phyloP scores from a whole-genome alignment of 2,888 invertebrate genomes.

The Drosophila suboccidentalis region DNA sequence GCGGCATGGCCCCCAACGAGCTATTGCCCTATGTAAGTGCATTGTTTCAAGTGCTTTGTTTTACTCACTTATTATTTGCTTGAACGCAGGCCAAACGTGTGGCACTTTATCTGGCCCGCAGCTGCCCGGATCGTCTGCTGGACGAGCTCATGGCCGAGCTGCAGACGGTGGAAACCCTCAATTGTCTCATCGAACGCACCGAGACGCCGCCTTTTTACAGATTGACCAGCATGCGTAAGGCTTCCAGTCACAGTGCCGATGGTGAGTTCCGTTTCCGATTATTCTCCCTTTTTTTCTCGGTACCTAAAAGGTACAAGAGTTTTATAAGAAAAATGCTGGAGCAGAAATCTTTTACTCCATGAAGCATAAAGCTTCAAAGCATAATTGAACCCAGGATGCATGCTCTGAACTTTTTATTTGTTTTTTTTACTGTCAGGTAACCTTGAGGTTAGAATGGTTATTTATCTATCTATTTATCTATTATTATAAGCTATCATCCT shows the following conservation, averaged over 20 bases:
- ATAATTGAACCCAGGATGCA: no score
- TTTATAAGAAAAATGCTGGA: neutral
- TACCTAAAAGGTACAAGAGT: neutral
- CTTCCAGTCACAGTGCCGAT: conserved; percentile 92
- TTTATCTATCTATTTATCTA: no score
- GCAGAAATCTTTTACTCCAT: no score
- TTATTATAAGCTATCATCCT: no score
- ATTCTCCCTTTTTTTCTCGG: neutral
- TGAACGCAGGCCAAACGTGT: conserved; percentile 95
- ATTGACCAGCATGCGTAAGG: conserved; percentile 95
- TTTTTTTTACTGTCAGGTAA: no score
- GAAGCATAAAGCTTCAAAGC: no score
- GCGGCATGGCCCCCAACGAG: conserved; percentile 98
- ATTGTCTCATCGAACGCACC: conserved; percentile 97
- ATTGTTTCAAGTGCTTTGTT: neutral
- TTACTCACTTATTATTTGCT: neutral
- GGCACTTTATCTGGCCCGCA: conserved; percentile 95
- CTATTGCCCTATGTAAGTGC: conserved; percentile 94
- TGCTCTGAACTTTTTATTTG: no score
- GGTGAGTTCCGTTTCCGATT: conserved; percentile 77
- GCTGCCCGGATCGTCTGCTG: conserved; percentile 95
- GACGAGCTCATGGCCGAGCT: conserved; percentile 99
- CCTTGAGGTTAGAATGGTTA: no score
- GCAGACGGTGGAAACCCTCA: conserved; percentile 98
- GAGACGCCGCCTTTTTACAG: conserved; percentile 99